These are phyloP conservation scores for Acropternis orthonyx DNA, from an alignment of 2,797 vertebrate genomes.

Conservation along the genomic window DNA sequence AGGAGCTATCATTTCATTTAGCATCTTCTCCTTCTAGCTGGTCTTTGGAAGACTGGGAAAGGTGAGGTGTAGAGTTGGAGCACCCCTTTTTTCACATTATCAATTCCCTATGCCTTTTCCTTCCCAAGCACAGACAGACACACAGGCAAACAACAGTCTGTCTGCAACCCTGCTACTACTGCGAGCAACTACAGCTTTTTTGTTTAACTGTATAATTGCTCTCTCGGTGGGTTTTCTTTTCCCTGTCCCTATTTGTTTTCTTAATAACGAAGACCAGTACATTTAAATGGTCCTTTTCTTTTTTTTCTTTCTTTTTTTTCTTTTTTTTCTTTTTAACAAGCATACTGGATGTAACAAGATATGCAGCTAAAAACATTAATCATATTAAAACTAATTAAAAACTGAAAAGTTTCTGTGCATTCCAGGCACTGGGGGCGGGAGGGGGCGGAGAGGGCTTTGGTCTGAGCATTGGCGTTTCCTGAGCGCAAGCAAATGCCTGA, in stretches of 20 bases:
- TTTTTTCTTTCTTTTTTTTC: neutral
- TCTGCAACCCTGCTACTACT: neutral
- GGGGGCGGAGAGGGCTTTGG: slow-evolving; percentile 45
- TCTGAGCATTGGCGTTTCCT: slow-evolving; percentile 73
- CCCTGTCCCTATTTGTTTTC: slow-evolving; percentile 60
- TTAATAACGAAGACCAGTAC: slow-evolving; percentile 58
- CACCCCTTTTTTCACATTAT: neutral
- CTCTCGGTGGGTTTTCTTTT: neutral
- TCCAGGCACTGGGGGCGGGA: slow-evolving; percentile 47
- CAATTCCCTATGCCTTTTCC: neutral
- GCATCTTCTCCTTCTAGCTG: neutral
- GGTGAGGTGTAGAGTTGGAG: neutral
- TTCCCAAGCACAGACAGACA: neutral
- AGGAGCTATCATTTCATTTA: neutral
- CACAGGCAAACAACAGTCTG: neutral
- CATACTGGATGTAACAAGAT: slow-evolving; percentile 53
- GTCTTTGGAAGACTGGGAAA: neutral
- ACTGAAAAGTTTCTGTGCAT: slow-evolving; percentile 68
- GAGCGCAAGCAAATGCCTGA: slow-evolving; percentile 77
- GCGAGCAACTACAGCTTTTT: neutral
- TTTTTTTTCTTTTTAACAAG: neutral
- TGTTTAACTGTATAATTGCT: slow-evolving; percentile 56
- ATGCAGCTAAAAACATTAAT: slow-evolving; percentile 61
- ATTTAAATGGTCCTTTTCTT: neutral
- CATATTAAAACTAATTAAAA: slow-evolving; percentile 75